Conservation (phyloP, 2,888 invertebrate species). For the Limnephilus rhombicus region DNA sequence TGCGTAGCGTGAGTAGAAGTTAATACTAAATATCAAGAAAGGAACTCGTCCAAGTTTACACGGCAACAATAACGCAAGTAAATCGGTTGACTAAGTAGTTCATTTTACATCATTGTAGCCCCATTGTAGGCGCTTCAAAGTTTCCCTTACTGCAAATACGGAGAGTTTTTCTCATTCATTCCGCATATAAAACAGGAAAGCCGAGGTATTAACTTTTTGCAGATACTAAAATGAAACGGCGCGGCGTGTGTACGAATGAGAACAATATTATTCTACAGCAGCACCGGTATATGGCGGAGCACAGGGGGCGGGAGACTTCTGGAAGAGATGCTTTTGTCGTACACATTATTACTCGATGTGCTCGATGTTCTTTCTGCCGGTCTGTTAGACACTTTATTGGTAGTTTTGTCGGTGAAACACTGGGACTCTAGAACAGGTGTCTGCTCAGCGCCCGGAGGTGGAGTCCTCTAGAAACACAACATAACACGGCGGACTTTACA, state of each 20-base stretch:
- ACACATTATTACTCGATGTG: slow-evolving; percentile 5
- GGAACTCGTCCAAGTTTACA: not conserved
- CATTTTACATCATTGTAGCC: slow-evolving; percentile 62
- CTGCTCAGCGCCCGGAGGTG: not conserved
- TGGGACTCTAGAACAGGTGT: not conserved
- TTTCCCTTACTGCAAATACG: slow-evolving; percentile 61
- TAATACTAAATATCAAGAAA: not conserved
- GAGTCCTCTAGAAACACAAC: not conserved
- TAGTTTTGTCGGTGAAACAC: not conserved
- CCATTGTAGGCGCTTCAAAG: slow-evolving; percentile 60
- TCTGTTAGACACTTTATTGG: not conserved
- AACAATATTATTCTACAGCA: slow-evolving; percentile 41
- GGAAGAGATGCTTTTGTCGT: slow-evolving; percentile 29
- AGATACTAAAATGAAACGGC: slow-evolving; percentile 52
- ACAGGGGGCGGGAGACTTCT: not conserved
- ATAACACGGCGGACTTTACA: not conserved
- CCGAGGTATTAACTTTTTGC: slow-evolving; percentile 64
- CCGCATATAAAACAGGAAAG: slow-evolving; percentile 60
- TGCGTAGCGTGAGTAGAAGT: not conserved
- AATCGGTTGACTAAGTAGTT: slow-evolving; percentile 53
- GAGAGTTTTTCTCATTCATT: slow-evolving; percentile 62
- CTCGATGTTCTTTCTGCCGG: not conserved
- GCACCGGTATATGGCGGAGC: not conserved
- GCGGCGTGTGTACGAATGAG: slow-evolving; percentile 38
- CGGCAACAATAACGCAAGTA: not conserved